Evolutionary conservation across 2,888 invertebrate genomes (phyloP), one percentile per base, ranked within the genome.

Genomic region (Agrotis puta): DNA sequence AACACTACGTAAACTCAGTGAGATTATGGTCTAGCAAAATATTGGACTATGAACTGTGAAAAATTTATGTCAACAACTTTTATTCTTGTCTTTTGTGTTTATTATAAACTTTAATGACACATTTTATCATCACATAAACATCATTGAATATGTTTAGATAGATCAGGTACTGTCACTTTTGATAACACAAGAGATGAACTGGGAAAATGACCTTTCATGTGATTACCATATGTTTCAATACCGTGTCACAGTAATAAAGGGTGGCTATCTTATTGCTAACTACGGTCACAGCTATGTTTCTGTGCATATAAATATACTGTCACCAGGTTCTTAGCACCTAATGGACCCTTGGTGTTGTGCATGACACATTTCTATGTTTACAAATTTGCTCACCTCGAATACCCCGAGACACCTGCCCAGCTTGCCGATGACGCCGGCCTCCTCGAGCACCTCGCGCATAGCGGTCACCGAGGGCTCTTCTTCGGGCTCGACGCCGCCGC

Each of bases 401-500:
- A 99, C 97, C 64, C 99, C 99, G 77, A 99, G 97, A 90, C 98
- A 98, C 84, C 99, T 97, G 78, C 98, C 98, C 73, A 99, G 96
- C 90, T 98, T 98, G 86, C 99, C 99, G 88, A 98, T 97, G 81
- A 99, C 99, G 58, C 99, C 99, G 70, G 99, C 99, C 92, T 99
- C 99, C 93, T 99, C 99, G 82, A 98, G 97, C 62, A 99, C 98
- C 96, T 99, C 99, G 69, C 99, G 97, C 87, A 98, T 97, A 33
- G 99, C 99, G 33, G 99, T 99, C 81, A 98, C 98, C 79, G 98
- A 97, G 47, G 99, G 98, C 91, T 98, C 97, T 90, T 98, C 98
- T 89, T 99, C 99, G 0, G 99, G 99, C 94, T 99, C 99, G 70
- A 99, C 98, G 51, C 99, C 99, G 54, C 99, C 99, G 70, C 99